Conservation (phyloP, 92 coral and sea anemone genomes). For the Anthopleura xanthogrammica region DNA sequence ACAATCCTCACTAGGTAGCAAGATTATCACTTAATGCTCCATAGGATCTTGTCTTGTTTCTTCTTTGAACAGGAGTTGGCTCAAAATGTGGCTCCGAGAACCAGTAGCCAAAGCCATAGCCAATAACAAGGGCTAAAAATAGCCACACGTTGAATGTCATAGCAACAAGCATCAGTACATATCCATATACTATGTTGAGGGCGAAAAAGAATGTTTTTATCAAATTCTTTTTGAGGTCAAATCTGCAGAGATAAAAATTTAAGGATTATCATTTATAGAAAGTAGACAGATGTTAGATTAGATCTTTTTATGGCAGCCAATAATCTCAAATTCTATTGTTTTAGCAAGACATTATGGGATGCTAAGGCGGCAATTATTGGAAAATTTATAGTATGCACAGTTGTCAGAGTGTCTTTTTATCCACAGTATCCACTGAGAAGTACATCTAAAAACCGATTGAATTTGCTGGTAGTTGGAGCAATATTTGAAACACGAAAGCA, state of each 20-base stretch:
- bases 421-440: too few species aligned
- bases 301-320: too few species aligned
- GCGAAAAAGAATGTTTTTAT: slow-evolving; percentile 33
- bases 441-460: too few species aligned
- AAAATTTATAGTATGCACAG: too few species aligned
- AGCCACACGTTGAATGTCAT: slow-evolving; percentile 69
- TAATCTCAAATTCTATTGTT: too few species aligned
- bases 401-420: too few species aligned
- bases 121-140: slow-evolving; percentile 59
- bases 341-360: too few species aligned
- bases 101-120: slow-evolving; percentile 63
- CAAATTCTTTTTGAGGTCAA: slow-evolving; percentile 2
- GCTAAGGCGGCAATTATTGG: too few species aligned
- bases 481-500: too few species aligned
- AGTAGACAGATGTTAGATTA: too few species aligned
- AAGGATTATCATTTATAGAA: neutral
- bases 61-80: neutral
- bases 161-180: slow-evolving; percentile 71
- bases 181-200: slow-evolving; percentile 48
- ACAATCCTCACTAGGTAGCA: neutral
- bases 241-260: slow-evolving; percentile 12
- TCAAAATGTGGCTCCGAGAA: slow-evolving; percentile 31
- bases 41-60: slow-evolving; percentile 4
- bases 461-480: too few species aligned
- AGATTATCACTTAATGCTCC: neutral